These are phyloP conservation scores for Silurus glanis DNA, from an alignment of 2,113 vertebrate species.

Conservation along the genomic window DNA sequence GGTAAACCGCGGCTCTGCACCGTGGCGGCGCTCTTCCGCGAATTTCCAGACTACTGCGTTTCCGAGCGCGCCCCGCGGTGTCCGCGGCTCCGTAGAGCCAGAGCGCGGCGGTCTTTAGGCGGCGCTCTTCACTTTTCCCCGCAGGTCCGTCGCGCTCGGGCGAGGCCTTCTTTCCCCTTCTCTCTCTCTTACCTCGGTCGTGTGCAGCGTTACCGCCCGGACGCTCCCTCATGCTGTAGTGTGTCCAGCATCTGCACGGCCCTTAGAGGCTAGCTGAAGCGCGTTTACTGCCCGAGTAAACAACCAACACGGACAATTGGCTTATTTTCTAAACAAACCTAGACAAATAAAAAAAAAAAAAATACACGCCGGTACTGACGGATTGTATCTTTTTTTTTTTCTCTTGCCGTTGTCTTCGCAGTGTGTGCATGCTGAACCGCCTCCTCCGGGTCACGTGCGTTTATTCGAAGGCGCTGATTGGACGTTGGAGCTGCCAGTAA, in stretches of 20 bases:
- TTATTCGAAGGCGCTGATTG: slow-evolving; percentile 58
- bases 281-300: slow-evolving; percentile 5
- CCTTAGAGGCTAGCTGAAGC: background rate
- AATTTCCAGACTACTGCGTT: slow-evolving; percentile 56
- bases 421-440: slow-evolving; percentile 63
- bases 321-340: no score
- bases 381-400: slow-evolving; percentile 61
- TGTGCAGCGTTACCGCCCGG: slow-evolving; percentile 62
- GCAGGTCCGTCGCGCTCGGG: slow-evolving; percentile 65
- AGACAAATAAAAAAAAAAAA: no score
- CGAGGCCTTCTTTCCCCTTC: slow-evolving; percentile 71
- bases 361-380: slow-evolving; percentile 31
- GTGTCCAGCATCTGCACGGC: slow-evolving; percentile 24
- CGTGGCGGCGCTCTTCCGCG: slow-evolving; percentile 73
- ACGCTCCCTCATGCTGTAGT: slow-evolving; percentile 53
- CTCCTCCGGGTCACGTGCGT: slow-evolving; percentile 53
- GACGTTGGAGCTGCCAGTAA: slow-evolving; percentile 58
- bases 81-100: slow-evolving; percentile 66
- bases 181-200: slow-evolving; percentile 58
- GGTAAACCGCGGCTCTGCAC: slow-evolving; percentile 58
- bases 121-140: slow-evolving; percentile 80
- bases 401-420: slow-evolving; percentile 61
- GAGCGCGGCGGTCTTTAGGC: slow-evolving; percentile 77
- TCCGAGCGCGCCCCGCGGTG: slow-evolving; percentile 69
- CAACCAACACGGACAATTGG: background rate